Conservation (phyloP, 2,888 invertebrate species). For the Caenorhabditis sp. region DNA sequence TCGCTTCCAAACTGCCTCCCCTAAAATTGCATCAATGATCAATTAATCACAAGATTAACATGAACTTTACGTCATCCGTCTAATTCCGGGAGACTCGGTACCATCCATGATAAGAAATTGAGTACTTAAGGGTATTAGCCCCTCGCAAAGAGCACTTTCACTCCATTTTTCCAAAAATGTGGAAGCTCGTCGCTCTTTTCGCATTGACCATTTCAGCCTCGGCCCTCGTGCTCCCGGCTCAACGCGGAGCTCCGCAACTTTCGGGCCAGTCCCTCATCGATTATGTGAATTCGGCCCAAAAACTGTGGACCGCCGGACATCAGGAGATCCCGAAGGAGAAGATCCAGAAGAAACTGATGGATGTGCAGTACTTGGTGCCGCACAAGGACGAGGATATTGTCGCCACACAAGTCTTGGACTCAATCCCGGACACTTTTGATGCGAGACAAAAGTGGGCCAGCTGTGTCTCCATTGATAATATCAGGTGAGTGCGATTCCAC, state of each 20-base stretch:
- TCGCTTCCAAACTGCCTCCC: no score
- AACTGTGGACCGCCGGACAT: conserved; percentile 56
- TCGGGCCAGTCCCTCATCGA: conserved; percentile 58
- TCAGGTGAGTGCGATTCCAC: no score
- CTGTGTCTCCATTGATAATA: conserved; percentile 52
- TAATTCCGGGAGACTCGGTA: no score
- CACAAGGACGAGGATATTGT: conserved; percentile 48
- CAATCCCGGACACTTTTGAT: conserved; percentile 58
- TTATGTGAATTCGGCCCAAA: conserved; percentile 61
- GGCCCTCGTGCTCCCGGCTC: conserved; percentile 28
- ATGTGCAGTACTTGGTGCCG: conserved; percentile 45
- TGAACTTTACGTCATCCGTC: no score
- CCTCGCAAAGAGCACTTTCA: not conserved
- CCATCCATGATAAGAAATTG: no score
- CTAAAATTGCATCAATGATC: no score
- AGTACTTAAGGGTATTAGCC: not conserved
- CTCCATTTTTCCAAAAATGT: not conserved
- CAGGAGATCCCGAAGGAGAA: conserved; percentile 46
- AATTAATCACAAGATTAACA: no score
- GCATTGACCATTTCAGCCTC: conserved; percentile 19
- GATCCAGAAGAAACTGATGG: conserved; percentile 56
- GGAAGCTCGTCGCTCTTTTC: conserved; percentile 17
- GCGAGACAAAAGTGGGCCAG: conserved; percentile 57
- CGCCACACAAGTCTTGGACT: conserved; percentile 16
- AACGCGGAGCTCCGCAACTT: conserved; percentile 20